A percentile compares a stretch with the other conserved stretches of the same genome.
phyloP scores from a whole-genome alignment of 2,113 vertebrate genomes.

The Lampris megalopsis region DNA sequence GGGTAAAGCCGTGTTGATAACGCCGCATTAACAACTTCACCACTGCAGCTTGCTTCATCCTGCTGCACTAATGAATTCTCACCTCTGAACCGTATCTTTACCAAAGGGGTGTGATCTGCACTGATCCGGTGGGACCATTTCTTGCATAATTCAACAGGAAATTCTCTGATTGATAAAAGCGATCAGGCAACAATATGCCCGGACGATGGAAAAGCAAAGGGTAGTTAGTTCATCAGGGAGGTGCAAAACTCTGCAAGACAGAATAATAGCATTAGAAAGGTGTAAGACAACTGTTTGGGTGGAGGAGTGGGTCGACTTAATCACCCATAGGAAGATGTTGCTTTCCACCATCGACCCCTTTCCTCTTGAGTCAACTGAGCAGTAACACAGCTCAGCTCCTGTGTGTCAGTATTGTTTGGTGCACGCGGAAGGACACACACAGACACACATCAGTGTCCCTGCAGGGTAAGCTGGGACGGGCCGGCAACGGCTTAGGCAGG shows the following conservation, averaged over 20 bases:
- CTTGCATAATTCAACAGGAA: not conserved
- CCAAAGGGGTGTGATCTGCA: conserved; percentile 33
- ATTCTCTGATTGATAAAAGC: conserved; percentile 20
- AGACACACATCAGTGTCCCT: not conserved
- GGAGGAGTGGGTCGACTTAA: not conserved
- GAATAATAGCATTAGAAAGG: no score
- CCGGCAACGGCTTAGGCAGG: not conserved
- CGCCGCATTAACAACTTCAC: no score
- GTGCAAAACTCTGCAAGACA: no score
- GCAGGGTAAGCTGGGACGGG: conserved; percentile 1
- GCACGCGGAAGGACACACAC: not conserved
- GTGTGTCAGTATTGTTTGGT: not conserved
- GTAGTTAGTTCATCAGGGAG: no score
- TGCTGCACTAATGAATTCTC: no score
- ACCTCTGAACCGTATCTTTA: conserved; percentile 15
- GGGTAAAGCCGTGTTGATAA: no score
- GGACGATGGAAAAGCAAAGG: no score
- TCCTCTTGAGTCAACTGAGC: not conserved
- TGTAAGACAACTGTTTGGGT: not conserved
- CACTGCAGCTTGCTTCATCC: no score
- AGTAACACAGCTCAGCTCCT: conserved; percentile 11
- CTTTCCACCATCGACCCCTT: not conserved
- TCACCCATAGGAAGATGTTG: not conserved
- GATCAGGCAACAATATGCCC: conserved; percentile 10
- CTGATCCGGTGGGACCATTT: conserved; percentile 8